Percentiles rank a stretch among this genome's conserved stretches.
Conservation (phyloP, 2,888 invertebrate species). For the Brassicogethes aeneus region DNA sequence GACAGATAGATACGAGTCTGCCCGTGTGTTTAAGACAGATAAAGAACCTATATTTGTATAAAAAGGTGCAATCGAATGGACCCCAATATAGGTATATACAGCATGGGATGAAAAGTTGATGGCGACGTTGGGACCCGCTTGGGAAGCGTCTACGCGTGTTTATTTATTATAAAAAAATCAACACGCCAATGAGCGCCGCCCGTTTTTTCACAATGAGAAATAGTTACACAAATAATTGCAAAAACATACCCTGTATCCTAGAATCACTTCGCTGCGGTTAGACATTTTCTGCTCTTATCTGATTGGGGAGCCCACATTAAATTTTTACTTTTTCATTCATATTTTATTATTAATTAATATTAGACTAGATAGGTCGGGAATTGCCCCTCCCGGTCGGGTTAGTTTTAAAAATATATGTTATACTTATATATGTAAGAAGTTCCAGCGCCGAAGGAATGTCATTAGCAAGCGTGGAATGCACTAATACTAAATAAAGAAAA, state of each 20-base stretch:
- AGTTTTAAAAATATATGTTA: slow-evolving; percentile 21
- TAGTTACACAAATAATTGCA: slow-evolving; percentile 73
- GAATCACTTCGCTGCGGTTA: slow-evolving; percentile 62
- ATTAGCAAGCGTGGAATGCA: slow-evolving; percentile 40
- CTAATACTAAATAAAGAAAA: slow-evolving; percentile 25
- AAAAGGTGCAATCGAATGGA: slow-evolving; percentile 38
- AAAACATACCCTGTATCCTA: slow-evolving; percentile 93
- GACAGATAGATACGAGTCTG: slow-evolving; percentile 31
- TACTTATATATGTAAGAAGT: too few relatives aligned
- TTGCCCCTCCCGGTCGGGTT: slow-evolving; percentile 24
- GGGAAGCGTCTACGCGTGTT: slow-evolving; percentile 21
- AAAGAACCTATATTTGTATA: slow-evolving; percentile 35
- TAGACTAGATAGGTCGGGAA: slow-evolving; percentile 20
- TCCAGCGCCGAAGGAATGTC: slow-evolving; percentile 38
- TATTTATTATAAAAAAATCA: background rate
- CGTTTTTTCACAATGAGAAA: slow-evolving; percentile 28
- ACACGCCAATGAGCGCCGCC: background rate
- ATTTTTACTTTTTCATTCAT: background rate
- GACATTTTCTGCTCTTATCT: slow-evolving; percentile 36
- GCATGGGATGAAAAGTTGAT: slow-evolving; percentile 32
- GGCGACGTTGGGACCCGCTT: slow-evolving; percentile 27
- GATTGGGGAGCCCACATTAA: slow-evolving; percentile 32
- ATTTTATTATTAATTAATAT: slow-evolving; percentile 15
- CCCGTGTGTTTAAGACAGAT: slow-evolving; percentile 28
- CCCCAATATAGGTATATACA: slow-evolving; percentile 42